These are phyloP conservation scores for Argyrosomus regius DNA, from an alignment of 2,797 vertebrate species.

Conservation along the genomic window DNA sequence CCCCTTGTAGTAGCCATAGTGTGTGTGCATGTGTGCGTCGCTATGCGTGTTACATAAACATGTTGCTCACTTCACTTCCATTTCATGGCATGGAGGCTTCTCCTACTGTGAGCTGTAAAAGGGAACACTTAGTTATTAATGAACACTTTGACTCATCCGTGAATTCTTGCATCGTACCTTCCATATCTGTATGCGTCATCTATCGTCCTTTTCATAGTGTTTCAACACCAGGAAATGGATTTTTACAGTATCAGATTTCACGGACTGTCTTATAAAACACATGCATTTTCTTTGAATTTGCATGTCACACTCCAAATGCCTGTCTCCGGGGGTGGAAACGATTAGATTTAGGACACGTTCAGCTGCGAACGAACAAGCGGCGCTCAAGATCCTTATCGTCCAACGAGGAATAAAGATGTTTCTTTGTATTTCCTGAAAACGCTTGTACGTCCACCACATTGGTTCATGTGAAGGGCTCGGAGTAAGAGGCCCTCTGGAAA, in stretches of 20 bases:
- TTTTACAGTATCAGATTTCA: neutral
- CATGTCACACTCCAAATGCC: slow-evolving; percentile 7
- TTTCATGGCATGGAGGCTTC: slow-evolving; percentile 30
- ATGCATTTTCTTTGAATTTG: slow-evolving; percentile 11
- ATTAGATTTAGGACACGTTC: slow-evolving; percentile 22
- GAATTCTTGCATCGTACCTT: neutral
- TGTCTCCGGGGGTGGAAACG: neutral
- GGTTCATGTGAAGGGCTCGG: slow-evolving; percentile 58
- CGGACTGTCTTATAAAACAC: neutral
- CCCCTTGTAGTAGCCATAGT: slow-evolving; percentile 22
- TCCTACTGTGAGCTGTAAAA: slow-evolving; percentile 6
- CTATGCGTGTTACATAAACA: slow-evolving; percentile 41
- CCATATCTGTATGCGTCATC: neutral
- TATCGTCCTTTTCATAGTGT: neutral
- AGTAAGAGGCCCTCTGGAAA: slow-evolving; percentile 61
- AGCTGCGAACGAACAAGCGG: slow-evolving; percentile 25
- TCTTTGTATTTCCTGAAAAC: slow-evolving; percentile 71
- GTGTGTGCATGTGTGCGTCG: neutral
- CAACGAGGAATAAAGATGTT: slow-evolving; percentile 55
- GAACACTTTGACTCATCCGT: slow-evolving; percentile 27
- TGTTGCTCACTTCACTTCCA: slow-evolving; percentile 34
- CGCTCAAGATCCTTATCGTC: slow-evolving; percentile 57
- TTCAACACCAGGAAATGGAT: neutral
- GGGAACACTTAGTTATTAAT: neutral
- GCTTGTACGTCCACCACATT: slow-evolving; percentile 29